A percentile compares a stretch with the other conserved stretches of the same genome.
Evolutionary conservation across 2,113 vertebrate genomes (phyloP).

Genomic region (Polypterus bichir): DNA sequence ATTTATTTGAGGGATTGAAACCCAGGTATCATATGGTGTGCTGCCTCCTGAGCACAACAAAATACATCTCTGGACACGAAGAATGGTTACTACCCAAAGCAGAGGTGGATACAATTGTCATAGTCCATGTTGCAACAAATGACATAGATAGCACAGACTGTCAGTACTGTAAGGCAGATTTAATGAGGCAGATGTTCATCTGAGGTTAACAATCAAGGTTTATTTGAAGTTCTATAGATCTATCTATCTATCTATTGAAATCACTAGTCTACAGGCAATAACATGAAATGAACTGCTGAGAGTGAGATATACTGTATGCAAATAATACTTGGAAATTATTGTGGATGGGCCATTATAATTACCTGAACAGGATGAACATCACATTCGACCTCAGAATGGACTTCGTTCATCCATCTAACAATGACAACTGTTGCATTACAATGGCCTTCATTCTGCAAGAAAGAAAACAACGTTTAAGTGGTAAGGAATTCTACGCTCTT

Average conservation of each 20-base stretch:
- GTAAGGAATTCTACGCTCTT: conserved; percentile 15
- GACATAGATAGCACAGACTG: too few relatives aligned
- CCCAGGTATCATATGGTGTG: too few relatives aligned
- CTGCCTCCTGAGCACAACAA: too few relatives aligned
- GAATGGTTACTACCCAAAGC: too few relatives aligned
- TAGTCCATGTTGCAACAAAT: too few relatives aligned
- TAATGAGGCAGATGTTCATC: too few relatives aligned
- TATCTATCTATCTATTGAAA: background rate
- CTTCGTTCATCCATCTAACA: conserved; percentile 45
- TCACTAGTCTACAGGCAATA: background rate
- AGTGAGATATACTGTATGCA: background rate
- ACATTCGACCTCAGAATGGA: conserved; percentile 38
- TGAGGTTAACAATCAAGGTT: too few relatives aligned
- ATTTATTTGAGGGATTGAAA: too few relatives aligned
- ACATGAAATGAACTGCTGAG: background rate
- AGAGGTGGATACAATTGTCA: too few relatives aligned
- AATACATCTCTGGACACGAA: too few relatives aligned
- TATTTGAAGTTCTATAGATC: too few relatives aligned
- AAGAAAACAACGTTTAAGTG: conserved; percentile 2
- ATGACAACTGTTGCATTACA: conserved; percentile 55
- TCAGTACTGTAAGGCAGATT: too few relatives aligned
- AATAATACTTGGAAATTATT: background rate
- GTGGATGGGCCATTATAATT: conserved; percentile 23
- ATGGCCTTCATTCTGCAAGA: conserved; percentile 43
- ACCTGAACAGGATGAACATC: background rate